Evolutionary conservation across 2,888 invertebrate species (phyloP), one percentile per base, ranked within the genome.

Genomic region (Oscheius sp.): DNA sequence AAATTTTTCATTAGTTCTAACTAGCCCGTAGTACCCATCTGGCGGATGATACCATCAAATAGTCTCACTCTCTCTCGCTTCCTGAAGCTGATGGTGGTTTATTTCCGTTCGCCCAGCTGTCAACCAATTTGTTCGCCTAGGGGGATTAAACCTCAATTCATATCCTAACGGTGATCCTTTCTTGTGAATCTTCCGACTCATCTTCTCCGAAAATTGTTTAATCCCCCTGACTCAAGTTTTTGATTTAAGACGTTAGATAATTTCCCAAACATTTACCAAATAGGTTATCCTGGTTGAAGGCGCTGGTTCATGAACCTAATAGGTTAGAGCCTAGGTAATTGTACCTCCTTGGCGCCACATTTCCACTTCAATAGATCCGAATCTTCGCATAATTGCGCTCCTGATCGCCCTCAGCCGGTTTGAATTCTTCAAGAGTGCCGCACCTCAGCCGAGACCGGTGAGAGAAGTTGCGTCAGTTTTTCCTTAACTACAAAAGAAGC

Each of bases 321-420:
- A n/a, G n/a, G n/a, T n/a, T n/a, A n/a, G n/a, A n/a, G n/a, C 23
- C 50, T 25, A 2, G 17, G 33, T 55, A 55, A 55, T 55, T 55
- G 55, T 33, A 55, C 34, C 34, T 23, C n/a, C 29, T 34, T 55
- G 34, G 45, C 45, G 45, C 61, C 61, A 45, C 42, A 61, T 61
- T 61, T 61, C 61, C 61, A 61, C 61, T 61, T 61, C 61, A 61
- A 61, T 61, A 61, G 61, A 42, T 61, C 25, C 45, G 45, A 61
- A 61, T 61, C 61, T 61, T 42, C 27, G 61, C 23, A 61, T 61
- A 61, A 61, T 61, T 42, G 61, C 27, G 45, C 61, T 45, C n/a
- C 12, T 45, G 45, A 61, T 61, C 61, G 61, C 45, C 45, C 61
- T 61, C 45, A 29, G 45, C 42, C 42, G 61, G 45, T 61, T 42